phyloP scores from a whole-genome alignment of 2,888 invertebrate genomes.

The Nemurella pictetii region DNA sequence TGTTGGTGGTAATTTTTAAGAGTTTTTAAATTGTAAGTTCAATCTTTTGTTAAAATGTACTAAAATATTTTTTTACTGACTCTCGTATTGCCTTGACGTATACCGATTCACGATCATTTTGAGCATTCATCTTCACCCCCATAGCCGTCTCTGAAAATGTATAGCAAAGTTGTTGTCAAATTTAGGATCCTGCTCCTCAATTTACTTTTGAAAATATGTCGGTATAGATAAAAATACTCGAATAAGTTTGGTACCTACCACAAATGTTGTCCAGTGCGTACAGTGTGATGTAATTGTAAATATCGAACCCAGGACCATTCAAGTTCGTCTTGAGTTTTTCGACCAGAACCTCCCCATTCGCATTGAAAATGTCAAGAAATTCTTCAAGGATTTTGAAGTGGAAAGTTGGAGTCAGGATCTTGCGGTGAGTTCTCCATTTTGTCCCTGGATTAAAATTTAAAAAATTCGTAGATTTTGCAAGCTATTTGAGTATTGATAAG shows the following conservation, averaged over 20 bases:
- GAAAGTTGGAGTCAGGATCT: not conserved
- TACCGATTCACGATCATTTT: not conserved
- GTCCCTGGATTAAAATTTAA: not conserved
- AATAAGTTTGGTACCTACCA: slow-evolving; percentile 60
- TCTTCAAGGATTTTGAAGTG: not conserved
- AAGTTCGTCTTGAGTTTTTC: not conserved
- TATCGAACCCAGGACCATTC: not conserved
- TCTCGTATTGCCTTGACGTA: not conserved
- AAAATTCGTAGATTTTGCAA: too few species aligned
- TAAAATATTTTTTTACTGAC: not conserved
- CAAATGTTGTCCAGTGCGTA: slow-evolving; percentile 66
- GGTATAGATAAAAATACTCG: slow-evolving; percentile 40
- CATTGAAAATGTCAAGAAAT: not conserved
- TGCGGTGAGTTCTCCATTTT: not conserved
- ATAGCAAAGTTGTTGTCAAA: too few species aligned
- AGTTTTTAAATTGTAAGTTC: not conserved
- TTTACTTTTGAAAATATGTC: too few species aligned
- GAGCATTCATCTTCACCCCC: slow-evolving; percentile 2
- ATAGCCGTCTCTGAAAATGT: not conserved
- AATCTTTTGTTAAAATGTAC: too few species aligned
- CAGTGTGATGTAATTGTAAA: slow-evolving; percentile 63
- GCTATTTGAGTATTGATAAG: too few species aligned
- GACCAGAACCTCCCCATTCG: not conserved
- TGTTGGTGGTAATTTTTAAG: slow-evolving; percentile 44
- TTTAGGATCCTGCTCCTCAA: too few species aligned